Conservation (phyloP, 2,113 vertebrate species). For the Centropus bengalensis region DNA sequence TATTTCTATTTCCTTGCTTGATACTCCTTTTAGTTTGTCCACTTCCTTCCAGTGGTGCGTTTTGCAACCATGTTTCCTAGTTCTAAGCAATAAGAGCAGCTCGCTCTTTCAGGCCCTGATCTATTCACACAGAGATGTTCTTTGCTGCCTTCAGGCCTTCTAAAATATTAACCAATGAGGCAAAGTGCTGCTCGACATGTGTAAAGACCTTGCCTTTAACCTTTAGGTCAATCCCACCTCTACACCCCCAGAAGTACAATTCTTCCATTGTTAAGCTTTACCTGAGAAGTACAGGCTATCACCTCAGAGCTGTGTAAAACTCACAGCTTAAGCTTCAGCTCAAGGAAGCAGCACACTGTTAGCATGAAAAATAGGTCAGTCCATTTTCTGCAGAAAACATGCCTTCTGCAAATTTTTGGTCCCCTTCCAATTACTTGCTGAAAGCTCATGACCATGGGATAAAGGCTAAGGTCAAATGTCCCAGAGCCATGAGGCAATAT, state of each 20-base stretch:
- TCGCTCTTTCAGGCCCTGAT: neutral
- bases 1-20: slow-evolving; percentile 1
- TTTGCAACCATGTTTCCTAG: neutral
- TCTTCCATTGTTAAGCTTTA: slow-evolving; percentile 17
- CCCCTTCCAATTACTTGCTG: neutral
- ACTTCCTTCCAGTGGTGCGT: neutral
- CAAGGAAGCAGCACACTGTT: neutral
- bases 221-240: neutral
- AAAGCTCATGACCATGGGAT: slow-evolving; percentile 38
- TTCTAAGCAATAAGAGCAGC: neutral
- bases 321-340: neutral
- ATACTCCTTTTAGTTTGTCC: neutral
- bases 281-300: slow-evolving; percentile 42
- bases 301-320: slow-evolving; percentile 37
- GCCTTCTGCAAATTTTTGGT: slow-evolving; percentile 31
- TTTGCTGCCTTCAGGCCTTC: slow-evolving; percentile 17
- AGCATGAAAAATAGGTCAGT: slow-evolving; percentile 57
- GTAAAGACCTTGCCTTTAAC: slow-evolving; percentile 31
- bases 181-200: neutral
- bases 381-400: slow-evolving; percentile 33
- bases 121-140: neutral
- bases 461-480: slow-evolving; percentile 55
- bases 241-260: neutral
- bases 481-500: slow-evolving; percentile 34
- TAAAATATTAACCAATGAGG: neutral